Percentiles rank a stretch among this genome's conserved stretches.
These are phyloP conservation scores for Hypothenemus hampei DNA, from an alignment of 1,140 invertebrate genomes.

Conservation along the genomic window DNA sequence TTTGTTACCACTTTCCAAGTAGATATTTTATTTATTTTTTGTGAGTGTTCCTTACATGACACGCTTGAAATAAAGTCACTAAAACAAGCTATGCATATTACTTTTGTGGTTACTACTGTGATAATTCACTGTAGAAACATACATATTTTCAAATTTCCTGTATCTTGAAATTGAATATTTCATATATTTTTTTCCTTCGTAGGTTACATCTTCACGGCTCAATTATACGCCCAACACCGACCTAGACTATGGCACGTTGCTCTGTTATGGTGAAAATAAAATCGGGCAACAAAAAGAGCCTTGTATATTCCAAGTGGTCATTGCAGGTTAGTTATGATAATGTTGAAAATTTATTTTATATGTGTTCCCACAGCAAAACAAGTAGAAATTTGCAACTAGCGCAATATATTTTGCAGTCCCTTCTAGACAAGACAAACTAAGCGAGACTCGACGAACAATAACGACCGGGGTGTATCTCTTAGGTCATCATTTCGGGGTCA, in stretches of 20 bases:
- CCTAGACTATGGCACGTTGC: conserved; percentile 81
- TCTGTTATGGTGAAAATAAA: conserved; percentile 77
- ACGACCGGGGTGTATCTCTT: conserved; percentile 16
- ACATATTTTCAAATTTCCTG: too few relatives aligned
- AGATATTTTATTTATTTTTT: too few relatives aligned
- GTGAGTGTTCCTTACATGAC: background rate
- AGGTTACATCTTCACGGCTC: conserved; percentile 65
- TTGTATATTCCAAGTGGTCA: conserved; percentile 79
- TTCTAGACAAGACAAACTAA: conserved; percentile 4
- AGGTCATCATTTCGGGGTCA: conserved; percentile 19
- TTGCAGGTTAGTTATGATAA: conserved; percentile 52
- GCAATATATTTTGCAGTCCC: conserved; percentile 1
- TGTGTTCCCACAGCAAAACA: background rate
- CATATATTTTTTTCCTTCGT: background rate
- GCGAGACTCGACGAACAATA: conserved; percentile 7
- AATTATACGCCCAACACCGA: conserved; percentile 81
- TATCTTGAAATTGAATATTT: background rate
- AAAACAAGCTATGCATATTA: too few relatives aligned
- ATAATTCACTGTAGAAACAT: too few relatives aligned
- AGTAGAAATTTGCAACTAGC: conserved; percentile 1
- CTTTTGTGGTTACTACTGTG: too few relatives aligned
- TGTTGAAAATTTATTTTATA: background rate
- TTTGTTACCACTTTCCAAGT: too few relatives aligned
- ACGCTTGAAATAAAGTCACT: background rate
- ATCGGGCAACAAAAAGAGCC: conserved; percentile 76